Evolutionary conservation across 2,797 vertebrate genomes (phyloP).

Genomic region (Periparus ater): DNA sequence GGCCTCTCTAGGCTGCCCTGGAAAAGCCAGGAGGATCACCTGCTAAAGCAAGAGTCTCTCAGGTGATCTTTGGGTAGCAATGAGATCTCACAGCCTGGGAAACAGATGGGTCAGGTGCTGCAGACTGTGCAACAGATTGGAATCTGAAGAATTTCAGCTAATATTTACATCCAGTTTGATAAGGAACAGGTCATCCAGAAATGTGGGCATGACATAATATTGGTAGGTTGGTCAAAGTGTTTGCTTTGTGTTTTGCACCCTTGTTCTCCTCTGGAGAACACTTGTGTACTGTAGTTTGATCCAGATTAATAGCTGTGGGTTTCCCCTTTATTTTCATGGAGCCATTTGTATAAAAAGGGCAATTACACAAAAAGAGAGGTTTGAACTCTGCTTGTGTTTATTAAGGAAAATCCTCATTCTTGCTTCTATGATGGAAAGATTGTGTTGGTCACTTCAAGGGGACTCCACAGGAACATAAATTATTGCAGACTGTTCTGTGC

Average conservation of each 20-base stretch:
- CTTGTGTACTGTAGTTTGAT: background rate
- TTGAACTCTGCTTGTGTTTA: background rate
- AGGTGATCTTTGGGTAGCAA: background rate
- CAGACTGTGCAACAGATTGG: conserved; percentile 1
- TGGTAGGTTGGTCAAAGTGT: conserved; percentile 14
- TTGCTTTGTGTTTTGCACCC: conserved; percentile 47
- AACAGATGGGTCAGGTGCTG: background rate
- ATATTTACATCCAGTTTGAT: conserved; percentile 71
- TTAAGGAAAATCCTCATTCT: background rate
- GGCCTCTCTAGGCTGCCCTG: background rate
- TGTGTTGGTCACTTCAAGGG: background rate
- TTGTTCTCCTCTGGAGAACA: background rate
- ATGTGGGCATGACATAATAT: conserved; percentile 47
- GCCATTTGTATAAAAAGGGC: background rate
- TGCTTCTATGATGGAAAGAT: background rate
- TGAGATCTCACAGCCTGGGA: background rate
- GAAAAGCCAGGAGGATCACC: background rate
- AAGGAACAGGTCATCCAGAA: conserved; percentile 57
- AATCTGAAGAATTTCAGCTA: conserved; percentile 63
- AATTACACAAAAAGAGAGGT: background rate
- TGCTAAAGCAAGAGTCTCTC: background rate
- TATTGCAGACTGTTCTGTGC: background rate
- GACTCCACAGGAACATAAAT: no score
- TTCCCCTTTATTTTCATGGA: background rate
- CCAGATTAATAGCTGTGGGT: background rate